Percentiles rank a stretch among this genome's conserved stretches.
Evolutionary conservation across 92 coral and sea anemone species (phyloP).

Genomic region (Isaurus tuberculatus): DNA sequence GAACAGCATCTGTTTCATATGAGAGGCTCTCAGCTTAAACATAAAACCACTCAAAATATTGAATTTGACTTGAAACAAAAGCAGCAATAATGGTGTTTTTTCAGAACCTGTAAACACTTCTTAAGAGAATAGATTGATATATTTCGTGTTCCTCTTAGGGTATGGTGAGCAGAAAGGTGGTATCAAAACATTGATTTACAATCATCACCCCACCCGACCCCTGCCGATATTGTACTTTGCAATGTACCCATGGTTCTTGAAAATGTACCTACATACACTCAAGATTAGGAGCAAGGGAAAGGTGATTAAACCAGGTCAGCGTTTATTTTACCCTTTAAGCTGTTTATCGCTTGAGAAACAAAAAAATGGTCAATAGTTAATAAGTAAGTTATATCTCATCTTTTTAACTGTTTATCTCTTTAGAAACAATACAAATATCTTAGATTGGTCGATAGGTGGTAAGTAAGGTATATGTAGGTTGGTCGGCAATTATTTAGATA

Average conservation of each 20-base stretch:
- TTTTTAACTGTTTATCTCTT: background rate
- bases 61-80: no score
- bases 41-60: no score
- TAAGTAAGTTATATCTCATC: no score
- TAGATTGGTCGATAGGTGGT: no score
- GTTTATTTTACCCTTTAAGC: background rate
- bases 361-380: no score
- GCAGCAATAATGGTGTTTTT: no score
- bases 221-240: conserved; percentile 92
- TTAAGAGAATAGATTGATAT: no score
- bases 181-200: conserved; percentile 76
- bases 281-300: conserved; percentile 80
- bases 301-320: conserved; percentile 80
- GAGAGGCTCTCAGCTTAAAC: no score
- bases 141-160: conserved; percentile 56
- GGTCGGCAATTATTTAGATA: background rate
- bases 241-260: conserved; percentile 92
- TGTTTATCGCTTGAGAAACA: no score
- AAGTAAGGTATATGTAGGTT: background rate
- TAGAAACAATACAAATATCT: background rate
- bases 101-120: no score
- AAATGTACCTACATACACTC: conserved; percentile 89
- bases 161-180: conserved; percentile 96
- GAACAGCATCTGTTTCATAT: no score
- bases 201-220: conserved; percentile 81